phyloP scores from a whole-genome alignment of 2,797 vertebrate genomes.

The Pangasius larnaudii region DNA sequence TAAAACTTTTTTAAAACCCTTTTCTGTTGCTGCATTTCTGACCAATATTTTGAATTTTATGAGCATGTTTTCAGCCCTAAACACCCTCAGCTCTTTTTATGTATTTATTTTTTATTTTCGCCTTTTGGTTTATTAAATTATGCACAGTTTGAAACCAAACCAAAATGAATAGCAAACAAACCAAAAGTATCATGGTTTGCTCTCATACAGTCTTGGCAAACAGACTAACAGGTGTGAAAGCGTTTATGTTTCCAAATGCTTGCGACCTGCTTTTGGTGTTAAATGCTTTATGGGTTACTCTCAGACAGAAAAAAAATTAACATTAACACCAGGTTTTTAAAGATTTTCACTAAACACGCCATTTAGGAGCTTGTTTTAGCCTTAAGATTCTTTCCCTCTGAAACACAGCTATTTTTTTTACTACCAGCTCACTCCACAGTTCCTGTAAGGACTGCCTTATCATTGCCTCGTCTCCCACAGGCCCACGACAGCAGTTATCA shows the following conservation, averaged over 20 bases:
- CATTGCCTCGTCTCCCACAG: slow-evolving; percentile 21
- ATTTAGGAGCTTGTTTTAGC: not conserved
- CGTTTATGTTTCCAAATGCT: not conserved
- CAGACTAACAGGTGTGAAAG: not conserved
- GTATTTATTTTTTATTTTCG: too few relatives aligned
- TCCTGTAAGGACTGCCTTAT: not conserved
- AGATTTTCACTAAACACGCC: not conserved
- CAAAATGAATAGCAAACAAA: not conserved
- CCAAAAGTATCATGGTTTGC: not conserved
- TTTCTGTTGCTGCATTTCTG: not conserved
- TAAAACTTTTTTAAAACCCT: too few relatives aligned
- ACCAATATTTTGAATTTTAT: not conserved
- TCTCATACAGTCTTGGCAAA: not conserved
- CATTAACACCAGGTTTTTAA: not conserved
- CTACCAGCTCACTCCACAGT: not conserved
- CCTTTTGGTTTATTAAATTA: not conserved
- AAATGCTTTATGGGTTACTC: not conserved
- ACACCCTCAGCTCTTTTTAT: not conserved
- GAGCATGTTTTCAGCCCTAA: not conserved
- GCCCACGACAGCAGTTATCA: slow-evolving; percentile 28
- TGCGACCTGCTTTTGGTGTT: not conserved
- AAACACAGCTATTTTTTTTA: not conserved
- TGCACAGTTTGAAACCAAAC: not conserved
- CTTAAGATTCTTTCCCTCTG: not conserved
- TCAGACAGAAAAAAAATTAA: not conserved